phyloP scores from a whole-genome alignment of 2,797 vertebrate genomes.

The Anguilla megastoma region DNA sequence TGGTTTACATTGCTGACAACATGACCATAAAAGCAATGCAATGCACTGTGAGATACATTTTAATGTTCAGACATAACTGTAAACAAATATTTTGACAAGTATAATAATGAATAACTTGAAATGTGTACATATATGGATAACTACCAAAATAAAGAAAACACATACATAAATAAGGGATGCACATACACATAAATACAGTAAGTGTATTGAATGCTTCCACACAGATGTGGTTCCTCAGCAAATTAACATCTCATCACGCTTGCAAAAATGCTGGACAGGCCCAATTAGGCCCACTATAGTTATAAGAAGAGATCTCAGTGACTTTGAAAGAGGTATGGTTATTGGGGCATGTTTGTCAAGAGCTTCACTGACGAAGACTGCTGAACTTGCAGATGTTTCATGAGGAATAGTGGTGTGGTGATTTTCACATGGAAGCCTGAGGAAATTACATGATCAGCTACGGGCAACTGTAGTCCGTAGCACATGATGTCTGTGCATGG shows the following conservation, averaged over 20 bases:
- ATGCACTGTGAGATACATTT: not conserved
- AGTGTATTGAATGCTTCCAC: not conserved
- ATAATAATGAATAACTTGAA: not conserved
- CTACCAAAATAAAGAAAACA: not conserved
- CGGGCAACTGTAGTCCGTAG: not conserved
- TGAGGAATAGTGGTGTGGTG: not conserved
- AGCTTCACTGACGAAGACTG: not conserved
- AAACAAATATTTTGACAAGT: constrained; percentile 8
- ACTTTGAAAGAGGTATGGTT: no score
- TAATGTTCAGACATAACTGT: not conserved
- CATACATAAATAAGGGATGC: not conserved
- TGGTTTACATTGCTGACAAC: not conserved
- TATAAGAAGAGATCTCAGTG: not conserved
- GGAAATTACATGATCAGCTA: not conserved
- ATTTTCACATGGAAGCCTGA: not conserved
- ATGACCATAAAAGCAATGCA: not conserved
- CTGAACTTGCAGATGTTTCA: not conserved
- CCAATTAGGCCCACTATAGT: not conserved
- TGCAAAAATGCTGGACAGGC: not conserved
- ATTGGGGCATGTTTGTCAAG: no score
- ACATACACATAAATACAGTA: not conserved
- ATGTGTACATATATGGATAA: not conserved
- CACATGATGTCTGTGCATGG: not conserved
- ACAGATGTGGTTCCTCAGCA: not conserved
- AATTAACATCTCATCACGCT: not conserved